These are phyloP conservation scores for Neotragus pygmaeus DNA, from an alignment of 2,113 vertebrate genomes.

Conservation along the genomic window DNA sequence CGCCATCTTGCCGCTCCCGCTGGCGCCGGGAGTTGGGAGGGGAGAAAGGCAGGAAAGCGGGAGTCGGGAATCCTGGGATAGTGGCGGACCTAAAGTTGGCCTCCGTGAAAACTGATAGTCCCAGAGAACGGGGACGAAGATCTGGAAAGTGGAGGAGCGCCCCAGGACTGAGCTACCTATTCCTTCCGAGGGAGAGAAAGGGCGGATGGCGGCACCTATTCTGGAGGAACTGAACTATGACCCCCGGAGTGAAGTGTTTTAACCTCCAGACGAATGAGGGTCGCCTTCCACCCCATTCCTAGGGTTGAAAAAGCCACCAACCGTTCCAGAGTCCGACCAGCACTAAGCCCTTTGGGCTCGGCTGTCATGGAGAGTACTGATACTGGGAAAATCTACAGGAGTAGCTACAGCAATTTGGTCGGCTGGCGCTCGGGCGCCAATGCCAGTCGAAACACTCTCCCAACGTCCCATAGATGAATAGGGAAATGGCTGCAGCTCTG, in stretches of 20 bases:
- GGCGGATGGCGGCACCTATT: not conserved
- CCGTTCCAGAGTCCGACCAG: not conserved
- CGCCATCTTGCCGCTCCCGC: slow-evolving; percentile 71
- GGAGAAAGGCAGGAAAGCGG: slow-evolving; percentile 60
- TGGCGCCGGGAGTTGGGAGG: slow-evolving; percentile 26
- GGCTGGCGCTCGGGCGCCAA: not conserved
- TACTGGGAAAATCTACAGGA: not conserved
- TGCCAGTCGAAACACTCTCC: not conserved
- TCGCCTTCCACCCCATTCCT: not conserved
- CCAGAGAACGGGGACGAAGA: not conserved
- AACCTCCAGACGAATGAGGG: not conserved
- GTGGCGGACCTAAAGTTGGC: slow-evolving; percentile 49
- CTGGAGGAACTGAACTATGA: not conserved
- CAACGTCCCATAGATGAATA: not conserved
- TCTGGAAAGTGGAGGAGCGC: not conserved
- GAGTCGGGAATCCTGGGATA: slow-evolving; percentile 86
- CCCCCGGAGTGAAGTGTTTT: not conserved
- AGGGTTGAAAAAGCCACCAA: not conserved
- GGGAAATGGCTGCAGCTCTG: not conserved
- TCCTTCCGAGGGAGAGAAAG: not conserved
- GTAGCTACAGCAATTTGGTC: not conserved
- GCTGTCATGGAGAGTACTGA: not conserved
- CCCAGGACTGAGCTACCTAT: not conserved
- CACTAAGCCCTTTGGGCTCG: not conserved
- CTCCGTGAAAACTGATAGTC: not conserved